These are phyloP conservation scores for Eurytoma adleriae DNA, from an alignment of 2,888 invertebrate genomes.

Conservation along the genomic window DNA sequence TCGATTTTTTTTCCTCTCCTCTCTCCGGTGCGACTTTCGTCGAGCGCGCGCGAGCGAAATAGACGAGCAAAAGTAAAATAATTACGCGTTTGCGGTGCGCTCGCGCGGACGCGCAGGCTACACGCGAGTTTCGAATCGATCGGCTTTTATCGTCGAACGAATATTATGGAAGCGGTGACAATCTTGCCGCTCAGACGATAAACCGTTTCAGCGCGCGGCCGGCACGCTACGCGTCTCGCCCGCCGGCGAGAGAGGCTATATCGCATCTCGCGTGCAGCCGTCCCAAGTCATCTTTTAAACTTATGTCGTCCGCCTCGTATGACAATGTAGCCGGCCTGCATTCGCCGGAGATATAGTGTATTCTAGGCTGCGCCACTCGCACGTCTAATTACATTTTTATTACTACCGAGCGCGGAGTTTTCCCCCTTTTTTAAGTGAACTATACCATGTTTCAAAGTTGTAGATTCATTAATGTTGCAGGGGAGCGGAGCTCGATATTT, in stretches of 20 bases:
- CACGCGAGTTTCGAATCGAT: slow-evolving; percentile 36
- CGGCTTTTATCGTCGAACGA: slow-evolving; percentile 49
- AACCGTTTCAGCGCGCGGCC: slow-evolving; percentile 42
- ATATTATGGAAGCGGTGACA: slow-evolving; percentile 45
- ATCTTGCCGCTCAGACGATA: slow-evolving; percentile 37
- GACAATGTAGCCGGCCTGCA: too few relatives aligned
- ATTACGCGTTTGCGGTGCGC: slow-evolving; percentile 11
- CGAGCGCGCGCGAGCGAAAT: slow-evolving; percentile 28
- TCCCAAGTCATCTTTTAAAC: slow-evolving; percentile 15
- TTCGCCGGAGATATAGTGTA: too few relatives aligned
- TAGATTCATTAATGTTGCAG: too few relatives aligned
- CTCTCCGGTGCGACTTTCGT: not conserved
- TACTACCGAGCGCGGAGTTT: too few relatives aligned
- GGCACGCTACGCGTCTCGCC: slow-evolving; percentile 36
- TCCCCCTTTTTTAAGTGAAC: too few relatives aligned
- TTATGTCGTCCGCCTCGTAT: slow-evolving; percentile 2
- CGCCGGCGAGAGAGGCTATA: not conserved
- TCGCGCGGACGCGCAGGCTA: not conserved
- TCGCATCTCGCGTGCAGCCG: not conserved
- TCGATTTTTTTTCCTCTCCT: not conserved
- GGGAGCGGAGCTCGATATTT: too few relatives aligned
- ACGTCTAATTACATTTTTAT: too few relatives aligned
- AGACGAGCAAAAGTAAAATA: slow-evolving; percentile 22
- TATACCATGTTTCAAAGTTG: too few relatives aligned
- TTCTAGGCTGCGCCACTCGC: too few relatives aligned